Evolutionary conservation across 2,888 invertebrate species (phyloP), one percentile per base, ranked within the genome.

Genomic region (Ophion ellenae): DNA sequence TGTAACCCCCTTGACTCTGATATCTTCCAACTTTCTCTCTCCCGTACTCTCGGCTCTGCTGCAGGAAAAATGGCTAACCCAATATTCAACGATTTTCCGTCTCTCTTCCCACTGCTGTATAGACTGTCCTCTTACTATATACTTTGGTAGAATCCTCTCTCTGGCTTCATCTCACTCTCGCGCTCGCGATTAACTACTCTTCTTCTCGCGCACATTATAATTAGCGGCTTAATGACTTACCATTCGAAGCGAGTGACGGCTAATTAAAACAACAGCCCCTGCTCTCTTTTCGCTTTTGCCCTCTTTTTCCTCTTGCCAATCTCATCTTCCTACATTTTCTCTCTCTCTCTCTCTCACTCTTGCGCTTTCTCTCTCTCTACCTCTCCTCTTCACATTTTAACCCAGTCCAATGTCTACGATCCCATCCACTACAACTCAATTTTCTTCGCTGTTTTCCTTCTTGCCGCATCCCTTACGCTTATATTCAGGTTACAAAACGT

Each of bases 201-300:
- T 91, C 90, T 92, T 93, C 92, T 92, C 92, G 90, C 92, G 91
- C 91, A 91, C 93, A 92, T 93, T 93, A 94, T 93, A 93, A 94
- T 94, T 94, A 94, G 93, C 91, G 92, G 92, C 91, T 93, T 93
- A 93, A 93, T 92, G 92, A 93, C 93, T 53, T 92, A 89, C 90
- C 91, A 92, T 92, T 92, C 91, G 85, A 89, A 90, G 90, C 14
- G 53, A 91, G 90, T 90, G 92, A 91, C 92, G 93, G 92, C 92
- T 93, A 93, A 94, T 94, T 94, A 94, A 94, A 93, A 94, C 93
- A 92, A 92, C 92, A 92, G 92, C 92, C 83, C 79, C 83, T 70
- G 87, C 86, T 80, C 77, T 74, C 83, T 88, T 83, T 84, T 79
- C 83, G 87, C 76, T 70, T 59, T 53, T 64, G 66, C 63, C 81